Base-by-base conservation (phyloP, 1,140 invertebrate species). In the Calliopsis andreniformis region DNA sequence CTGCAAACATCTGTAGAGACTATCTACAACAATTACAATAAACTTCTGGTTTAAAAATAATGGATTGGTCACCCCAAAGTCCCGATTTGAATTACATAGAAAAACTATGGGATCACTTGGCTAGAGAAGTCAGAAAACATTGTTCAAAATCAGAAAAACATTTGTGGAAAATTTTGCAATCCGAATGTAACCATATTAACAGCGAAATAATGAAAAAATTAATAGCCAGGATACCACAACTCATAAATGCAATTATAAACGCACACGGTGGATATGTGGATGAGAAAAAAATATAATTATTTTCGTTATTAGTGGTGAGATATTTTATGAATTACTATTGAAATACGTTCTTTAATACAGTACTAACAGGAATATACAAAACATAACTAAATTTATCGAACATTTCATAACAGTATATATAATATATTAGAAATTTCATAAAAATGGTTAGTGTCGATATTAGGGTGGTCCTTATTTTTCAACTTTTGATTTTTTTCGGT, bases 1-100 rank as follows among this genome's bases (percentile, higher is more conserved):
- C 75, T 0, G 53, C 68, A 3, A 75, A 56, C 51, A 78, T 76
- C 23, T 84, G 76, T 61, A 53, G 66, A 86, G 70, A 79, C 59
- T 88, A 81, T 77, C 61, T 83, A 55, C 23, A n/a, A n/a, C n/a
- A 59, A 14, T 75, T 84, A 55, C 51, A 81, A 82, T 23, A 82
- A 18, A 43, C 79, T 59, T 80, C 16, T 72, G 66, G 72, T 58
- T 14, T 56, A 18, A 56, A 32, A n/a, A 35, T 56, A 8, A 61
- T 61, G 35, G n/a, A 23, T 4, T 61, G 58, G 10, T n/a, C 10
- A 20, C 58, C n/a, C 0, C 58, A 61, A 61, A 42, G 35, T 0
- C 20, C 20, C 20, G 35, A 61, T 61, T 23, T 39, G 35, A 61
- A 61, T 25, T 35, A 35, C 1, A 25, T 61, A 20, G 35, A 61